Evolutionary conservation across 1,140 invertebrate genomes (phyloP), one percentile per base, ranked within the genome.

Genomic region (Psix sp.): DNA sequence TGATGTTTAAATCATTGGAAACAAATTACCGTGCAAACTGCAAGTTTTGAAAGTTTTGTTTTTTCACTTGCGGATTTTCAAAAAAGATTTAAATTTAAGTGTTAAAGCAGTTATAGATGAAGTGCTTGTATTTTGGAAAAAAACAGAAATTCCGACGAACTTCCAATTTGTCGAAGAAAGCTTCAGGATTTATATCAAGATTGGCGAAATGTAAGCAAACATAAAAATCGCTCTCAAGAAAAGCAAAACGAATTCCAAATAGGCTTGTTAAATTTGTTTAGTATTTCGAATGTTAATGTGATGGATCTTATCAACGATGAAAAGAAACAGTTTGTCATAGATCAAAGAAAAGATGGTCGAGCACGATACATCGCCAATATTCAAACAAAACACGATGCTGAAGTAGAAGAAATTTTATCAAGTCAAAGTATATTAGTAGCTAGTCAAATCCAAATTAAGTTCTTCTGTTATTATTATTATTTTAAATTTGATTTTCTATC

Each of bases 341-440:
- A 54, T 54, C 51, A 54, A 42, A 5, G 51, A 1, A 42, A 31
- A 40, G 51, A 54, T 11, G 26, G 4, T 14, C 36, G 51, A 18
- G 9, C 40, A 1, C 33, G 38, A 1, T 54, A 42, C n/a, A 54
- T 54, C 7, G 11, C 21, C 11, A 54, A 54, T 31, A 54, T 40
- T 29, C 14, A 11, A 40, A 40, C 36, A 13, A 29, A n/a, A 42
- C 26, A 39, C n/a, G 36, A 52, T 17, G 1, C 15, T 38, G 10
- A 54, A 42, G 51, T 40, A 54, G 38, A 42, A 54, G 9, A 9
- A 9, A 24, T 24, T 24, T 24, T 24, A 24, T 24, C 21, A 24
- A 4, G 9, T 24, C 4, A 5, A 9, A 24, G 21, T 24, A 24
- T 24, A 24, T 24, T 4, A 24, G 21, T n/a, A n/a, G n/a, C n/a